Conservation (phyloP, 2,888 invertebrate species). For the Acleris emargana region DNA sequence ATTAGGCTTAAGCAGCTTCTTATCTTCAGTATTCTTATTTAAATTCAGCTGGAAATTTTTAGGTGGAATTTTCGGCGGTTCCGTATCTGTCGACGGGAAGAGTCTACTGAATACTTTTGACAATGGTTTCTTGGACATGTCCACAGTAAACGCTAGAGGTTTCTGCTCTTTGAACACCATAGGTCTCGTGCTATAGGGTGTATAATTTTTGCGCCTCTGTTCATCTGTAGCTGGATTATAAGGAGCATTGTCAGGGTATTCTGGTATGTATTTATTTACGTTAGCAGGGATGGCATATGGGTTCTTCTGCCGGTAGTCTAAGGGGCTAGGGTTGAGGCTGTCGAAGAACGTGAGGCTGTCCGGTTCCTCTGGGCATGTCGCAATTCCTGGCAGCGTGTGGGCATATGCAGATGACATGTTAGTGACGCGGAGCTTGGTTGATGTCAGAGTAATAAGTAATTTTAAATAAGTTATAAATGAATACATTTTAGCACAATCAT, state of each 20-base stretch:
- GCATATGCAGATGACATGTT: conserved; percentile 42
- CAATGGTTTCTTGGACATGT: conserved; percentile 63
- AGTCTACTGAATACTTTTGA: conserved; percentile 76
- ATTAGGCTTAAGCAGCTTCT: conserved; percentile 67
- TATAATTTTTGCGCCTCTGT: conserved; percentile 52
- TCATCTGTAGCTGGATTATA: conserved; percentile 72
- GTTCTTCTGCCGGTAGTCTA: conserved; percentile 74
- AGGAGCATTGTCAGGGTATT: conserved; percentile 59
- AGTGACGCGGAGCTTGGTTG: conserved; percentile 27
- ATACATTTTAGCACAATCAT: too few relatives aligned
- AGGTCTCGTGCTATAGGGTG: conserved; percentile 57
- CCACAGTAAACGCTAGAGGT: conserved; percentile 64
- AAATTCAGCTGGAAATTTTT: conserved; percentile 74
- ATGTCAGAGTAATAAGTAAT: background rate
- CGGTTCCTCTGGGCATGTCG: conserved; percentile 64
- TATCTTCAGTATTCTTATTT: conserved; percentile 58
- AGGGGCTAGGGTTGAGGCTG: conserved; percentile 62
- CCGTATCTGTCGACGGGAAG: conserved; percentile 60
- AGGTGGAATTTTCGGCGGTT: conserved; percentile 59
- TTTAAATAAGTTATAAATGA: too few relatives aligned
- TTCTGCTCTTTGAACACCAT: conserved; percentile 68
- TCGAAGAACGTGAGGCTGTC: conserved; percentile 64
- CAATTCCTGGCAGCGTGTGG: conserved; percentile 71
- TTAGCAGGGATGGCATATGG: conserved; percentile 82
- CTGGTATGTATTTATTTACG: conserved; percentile 68